Evolutionary conservation across 2,888 invertebrate species (phyloP).

Genomic region (Steinernema carpocapsae): DNA sequence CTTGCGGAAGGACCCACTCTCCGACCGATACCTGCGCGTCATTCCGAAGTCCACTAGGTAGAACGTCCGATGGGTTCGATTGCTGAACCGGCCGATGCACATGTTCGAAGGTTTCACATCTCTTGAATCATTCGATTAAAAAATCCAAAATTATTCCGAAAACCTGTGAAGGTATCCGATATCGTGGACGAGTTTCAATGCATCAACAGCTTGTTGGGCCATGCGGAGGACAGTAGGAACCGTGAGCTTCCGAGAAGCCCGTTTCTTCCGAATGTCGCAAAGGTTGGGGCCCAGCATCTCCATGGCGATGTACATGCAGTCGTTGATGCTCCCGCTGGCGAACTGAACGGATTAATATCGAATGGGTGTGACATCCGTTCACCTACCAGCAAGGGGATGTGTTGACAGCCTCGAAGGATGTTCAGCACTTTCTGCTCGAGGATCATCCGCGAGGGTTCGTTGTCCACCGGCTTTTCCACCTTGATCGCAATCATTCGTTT

Average conservation of each 20-base stretch:
- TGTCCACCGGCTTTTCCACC: slow-evolving; percentile 54
- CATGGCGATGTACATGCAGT: slow-evolving; percentile 63
- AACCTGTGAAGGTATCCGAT: slow-evolving; percentile 60
- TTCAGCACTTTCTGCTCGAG: slow-evolving; percentile 58
- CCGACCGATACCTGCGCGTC: slow-evolving; percentile 48
- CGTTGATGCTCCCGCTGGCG: slow-evolving; percentile 54
- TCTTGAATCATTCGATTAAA: background rate
- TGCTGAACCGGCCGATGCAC: slow-evolving; percentile 55
- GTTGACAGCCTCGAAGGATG: slow-evolving; percentile 44
- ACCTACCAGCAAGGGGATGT: slow-evolving; percentile 54
- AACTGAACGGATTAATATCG: slow-evolving; percentile 17
- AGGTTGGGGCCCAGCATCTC: slow-evolving; percentile 63
- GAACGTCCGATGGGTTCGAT: slow-evolving; percentile 45
- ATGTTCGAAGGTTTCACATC: slow-evolving; percentile 66
- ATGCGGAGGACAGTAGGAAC: slow-evolving; percentile 47
- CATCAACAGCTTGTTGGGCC: slow-evolving; percentile 56
- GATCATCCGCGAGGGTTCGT: slow-evolving; percentile 59
- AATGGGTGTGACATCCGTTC: background rate
- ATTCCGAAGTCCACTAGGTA: slow-evolving; percentile 66
- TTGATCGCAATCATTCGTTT: slow-evolving; percentile 58
- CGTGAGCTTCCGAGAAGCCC: slow-evolving; percentile 43
- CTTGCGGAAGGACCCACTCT: slow-evolving; percentile 53
- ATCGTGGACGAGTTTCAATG: slow-evolving; percentile 55
- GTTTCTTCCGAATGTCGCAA: slow-evolving; percentile 55
- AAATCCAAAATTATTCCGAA: background rate